phyloP scores from a whole-genome alignment of 2,113 vertebrate genomes.

The Ammospiza caudacuta region DNA sequence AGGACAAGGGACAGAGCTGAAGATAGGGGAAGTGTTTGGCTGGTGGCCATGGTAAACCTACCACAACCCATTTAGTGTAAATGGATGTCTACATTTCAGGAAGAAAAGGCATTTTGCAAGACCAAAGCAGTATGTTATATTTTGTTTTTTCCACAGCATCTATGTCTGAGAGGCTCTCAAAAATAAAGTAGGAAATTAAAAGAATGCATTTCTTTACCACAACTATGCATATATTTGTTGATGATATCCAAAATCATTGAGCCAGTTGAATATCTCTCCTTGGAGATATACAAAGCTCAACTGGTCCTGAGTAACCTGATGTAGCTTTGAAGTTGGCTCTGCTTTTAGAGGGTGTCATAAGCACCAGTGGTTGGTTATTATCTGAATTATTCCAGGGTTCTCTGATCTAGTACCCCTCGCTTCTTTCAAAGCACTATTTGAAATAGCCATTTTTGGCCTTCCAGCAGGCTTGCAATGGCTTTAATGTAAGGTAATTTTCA shows the following conservation, averaged over 20 bases:
- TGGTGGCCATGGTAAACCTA: background rate
- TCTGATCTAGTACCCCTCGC: background rate
- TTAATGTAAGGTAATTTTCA: background rate
- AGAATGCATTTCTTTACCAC: background rate
- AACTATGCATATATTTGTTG: background rate
- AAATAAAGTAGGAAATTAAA: background rate
- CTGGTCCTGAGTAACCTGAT: background rate
- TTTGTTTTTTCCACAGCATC: background rate
- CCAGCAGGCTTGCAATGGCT: background rate
- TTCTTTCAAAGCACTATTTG: background rate
- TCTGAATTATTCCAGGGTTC: background rate
- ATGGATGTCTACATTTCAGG: background rate
- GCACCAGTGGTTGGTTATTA: background rate
- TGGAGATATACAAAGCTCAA: background rate
- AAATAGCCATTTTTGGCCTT: background rate
- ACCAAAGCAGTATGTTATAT: background rate
- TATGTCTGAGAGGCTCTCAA: background rate
- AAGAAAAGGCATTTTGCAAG: background rate
- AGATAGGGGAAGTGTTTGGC: background rate
- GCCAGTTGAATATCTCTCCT: background rate
- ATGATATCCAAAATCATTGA: background rate
- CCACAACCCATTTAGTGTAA: background rate
- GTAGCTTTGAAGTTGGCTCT: background rate
- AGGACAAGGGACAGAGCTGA: background rate
- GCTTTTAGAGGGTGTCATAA: rapidly evolving